A percentile compares a stretch with the other conserved stretches of the same genome.
phyloP scores from a whole-genome alignment of 2,113 vertebrate genomes.

The Bagarius yarrelli region DNA sequence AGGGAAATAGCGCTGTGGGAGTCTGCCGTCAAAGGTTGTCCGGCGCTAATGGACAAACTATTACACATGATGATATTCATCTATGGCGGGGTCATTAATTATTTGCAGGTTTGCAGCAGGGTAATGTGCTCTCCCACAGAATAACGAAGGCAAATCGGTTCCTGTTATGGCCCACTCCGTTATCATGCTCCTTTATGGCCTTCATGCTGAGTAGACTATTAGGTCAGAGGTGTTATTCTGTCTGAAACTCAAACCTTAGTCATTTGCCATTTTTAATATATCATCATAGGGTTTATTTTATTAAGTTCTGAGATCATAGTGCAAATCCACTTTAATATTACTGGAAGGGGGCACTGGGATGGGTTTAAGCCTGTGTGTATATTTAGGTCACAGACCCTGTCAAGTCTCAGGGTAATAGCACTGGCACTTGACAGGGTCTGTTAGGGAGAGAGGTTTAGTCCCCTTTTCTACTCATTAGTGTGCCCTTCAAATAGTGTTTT shows the following conservation, averaged over 20 bases:
- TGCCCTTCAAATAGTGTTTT: background rate
- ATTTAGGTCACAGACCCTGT: too few relatives aligned
- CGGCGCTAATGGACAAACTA: conserved; percentile 47
- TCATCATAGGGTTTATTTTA: background rate
- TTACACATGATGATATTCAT: conserved; percentile 41
- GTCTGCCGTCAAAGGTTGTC: conserved; percentile 43
- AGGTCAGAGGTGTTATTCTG: conserved; percentile 16
- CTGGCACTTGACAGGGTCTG: background rate
- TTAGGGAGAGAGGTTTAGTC: background rate
- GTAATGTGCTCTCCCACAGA: conserved; percentile 22
- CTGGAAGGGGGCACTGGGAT: background rate
- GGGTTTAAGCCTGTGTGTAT: too few relatives aligned
- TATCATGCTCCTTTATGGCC: conserved; percentile 15
- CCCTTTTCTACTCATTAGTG: background rate
- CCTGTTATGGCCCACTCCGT: conserved; percentile 20
- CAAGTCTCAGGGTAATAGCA: too few relatives aligned
- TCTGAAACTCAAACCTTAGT: conserved; percentile 12
- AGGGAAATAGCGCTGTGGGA: conserved; percentile 56
- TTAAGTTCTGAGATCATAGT: background rate
- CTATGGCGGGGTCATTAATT: conserved; percentile 40
- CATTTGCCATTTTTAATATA: background rate
- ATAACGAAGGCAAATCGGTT: conserved; percentile 31
- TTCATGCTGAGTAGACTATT: conserved; percentile 11
- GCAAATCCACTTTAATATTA: background rate
- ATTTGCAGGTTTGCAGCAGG: conserved; percentile 36